These are phyloP conservation scores for Eretmocerus hayati DNA, from an alignment of 2,888 invertebrate species.

Conservation along the genomic window DNA sequence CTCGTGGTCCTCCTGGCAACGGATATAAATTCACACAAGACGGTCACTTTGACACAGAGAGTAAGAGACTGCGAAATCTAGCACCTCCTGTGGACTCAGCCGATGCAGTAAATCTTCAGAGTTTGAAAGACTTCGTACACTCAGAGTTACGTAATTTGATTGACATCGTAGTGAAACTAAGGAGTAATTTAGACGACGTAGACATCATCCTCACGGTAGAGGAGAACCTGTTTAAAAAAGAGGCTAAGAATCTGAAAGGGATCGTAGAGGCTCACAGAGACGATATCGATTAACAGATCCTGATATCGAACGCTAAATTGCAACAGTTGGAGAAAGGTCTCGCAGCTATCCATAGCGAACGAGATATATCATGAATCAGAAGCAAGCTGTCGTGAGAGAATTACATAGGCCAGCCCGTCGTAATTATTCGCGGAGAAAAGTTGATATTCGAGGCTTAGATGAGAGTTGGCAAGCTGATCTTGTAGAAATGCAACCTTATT, in stretches of 20 bases:
- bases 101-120: background rate
- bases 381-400: background rate
- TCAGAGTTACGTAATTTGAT: too few relatives aligned
- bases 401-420: background rate
- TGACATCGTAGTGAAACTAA: too few relatives aligned
- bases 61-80: conserved; percentile 16
- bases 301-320: background rate
- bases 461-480: conserved; percentile 1
- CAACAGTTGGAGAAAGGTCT: background rate
- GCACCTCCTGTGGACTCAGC: background rate
- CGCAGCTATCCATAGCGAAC: too few relatives aligned
- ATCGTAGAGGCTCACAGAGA: background rate
- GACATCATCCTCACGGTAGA: too few relatives aligned
- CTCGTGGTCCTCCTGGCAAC: background rate
- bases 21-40: conserved; percentile 7
- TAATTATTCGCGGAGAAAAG: background rate
- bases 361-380: background rate
- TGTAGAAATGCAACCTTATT: background rate
- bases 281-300: background rate
- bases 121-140: background rate
- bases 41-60: conserved; percentile 14
- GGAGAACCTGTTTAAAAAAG: too few relatives aligned
- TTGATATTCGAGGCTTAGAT: background rate
- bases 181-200: too few relatives aligned
- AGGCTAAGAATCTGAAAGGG: background rate